Percentiles rank a stretch among this genome's conserved stretches.
Conservation (phyloP, 1,140 invertebrate genomes). For the Asbolus verrucosus region DNA sequence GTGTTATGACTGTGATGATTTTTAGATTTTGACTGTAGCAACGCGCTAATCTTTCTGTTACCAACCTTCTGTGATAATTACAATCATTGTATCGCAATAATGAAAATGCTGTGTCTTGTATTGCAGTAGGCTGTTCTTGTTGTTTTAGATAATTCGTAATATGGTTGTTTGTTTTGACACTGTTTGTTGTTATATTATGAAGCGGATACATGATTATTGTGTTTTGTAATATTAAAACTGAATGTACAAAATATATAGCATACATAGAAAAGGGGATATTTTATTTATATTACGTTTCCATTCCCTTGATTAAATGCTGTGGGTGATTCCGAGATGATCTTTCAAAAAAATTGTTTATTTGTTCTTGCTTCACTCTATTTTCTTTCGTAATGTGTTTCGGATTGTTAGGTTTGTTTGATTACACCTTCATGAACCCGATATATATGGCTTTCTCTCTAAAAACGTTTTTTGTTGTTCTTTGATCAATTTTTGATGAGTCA, state of each 20-base stretch:
- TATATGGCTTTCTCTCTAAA: too few species aligned
- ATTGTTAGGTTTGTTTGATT: too few species aligned
- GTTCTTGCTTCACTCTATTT: too few species aligned
- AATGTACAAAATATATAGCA: constrained; percentile 48
- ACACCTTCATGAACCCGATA: too few species aligned
- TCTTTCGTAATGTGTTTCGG: too few species aligned
- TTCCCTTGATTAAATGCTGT: too few species aligned
- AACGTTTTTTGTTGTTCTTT: too few species aligned
- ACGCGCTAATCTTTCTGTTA: constrained; percentile 53
- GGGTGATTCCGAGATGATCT: too few species aligned
- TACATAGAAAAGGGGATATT: too few species aligned
- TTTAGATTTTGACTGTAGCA: constrained; percentile 41
- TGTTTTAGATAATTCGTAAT: constrained; percentile 52
- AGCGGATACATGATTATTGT: constrained; percentile 39
- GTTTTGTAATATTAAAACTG: constrained; percentile 45
- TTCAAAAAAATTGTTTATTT: too few species aligned
- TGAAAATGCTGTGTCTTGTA: constrained; percentile 64
- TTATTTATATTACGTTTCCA: too few species aligned
- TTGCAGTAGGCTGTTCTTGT: constrained; percentile 61
- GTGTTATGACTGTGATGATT: constrained; percentile 27
- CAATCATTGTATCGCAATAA: constrained; percentile 64
- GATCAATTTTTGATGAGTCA: too few species aligned
- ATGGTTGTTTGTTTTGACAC: constrained; percentile 44
- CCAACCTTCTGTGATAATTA: constrained; percentile 64
- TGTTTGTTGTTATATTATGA: constrained; percentile 49